These are phyloP conservation scores for Cheilosia impressa DNA, from an alignment of 2,888 invertebrate species.

Conservation along the genomic window DNA sequence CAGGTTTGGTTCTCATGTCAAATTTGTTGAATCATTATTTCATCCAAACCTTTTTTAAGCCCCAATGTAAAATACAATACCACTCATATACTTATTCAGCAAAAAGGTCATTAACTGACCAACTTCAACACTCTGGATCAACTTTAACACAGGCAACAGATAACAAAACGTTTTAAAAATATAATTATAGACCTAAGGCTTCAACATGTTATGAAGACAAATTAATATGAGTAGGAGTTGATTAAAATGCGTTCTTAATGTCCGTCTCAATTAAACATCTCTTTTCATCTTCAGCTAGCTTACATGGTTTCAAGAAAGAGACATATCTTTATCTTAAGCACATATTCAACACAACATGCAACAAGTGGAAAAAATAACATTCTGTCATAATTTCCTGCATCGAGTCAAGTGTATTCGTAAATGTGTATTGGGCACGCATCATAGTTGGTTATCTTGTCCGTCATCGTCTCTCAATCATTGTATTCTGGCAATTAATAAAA, in stretches of 20 bases:
- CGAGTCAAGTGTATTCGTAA: conserved; percentile 9
- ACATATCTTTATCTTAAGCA: neutral
- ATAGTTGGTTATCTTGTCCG: conserved; percentile 29
- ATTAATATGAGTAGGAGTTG: conserved; percentile 28
- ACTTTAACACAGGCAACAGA: neutral
- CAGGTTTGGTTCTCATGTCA: conserved; percentile 24
- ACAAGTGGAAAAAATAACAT: conserved; percentile 2
- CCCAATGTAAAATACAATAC: too few relatives aligned
- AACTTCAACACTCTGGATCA: too few relatives aligned
- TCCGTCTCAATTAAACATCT: conserved; percentile 40
- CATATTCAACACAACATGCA: conserved; percentile 20
- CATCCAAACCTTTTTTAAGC: neutral
- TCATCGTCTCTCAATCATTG: conserved; percentile 15
- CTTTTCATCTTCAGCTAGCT: neutral
- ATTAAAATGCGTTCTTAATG: conserved; percentile 55
- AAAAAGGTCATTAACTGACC: neutral
- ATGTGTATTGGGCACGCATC: conserved; percentile 5
- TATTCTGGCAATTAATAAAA: neutral
- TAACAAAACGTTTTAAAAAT: neutral
- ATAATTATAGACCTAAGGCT: conserved; percentile 22
- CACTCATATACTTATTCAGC: neutral
- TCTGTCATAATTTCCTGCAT: conserved; percentile 27
- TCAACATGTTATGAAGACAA: conserved; percentile 40
- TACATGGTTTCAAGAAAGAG: neutral
- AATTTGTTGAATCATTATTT: neutral